Percentiles rank a stretch among this genome's conserved stretches.
Evolutionary conservation across 2,113 vertebrate genomes (phyloP).

Genomic region (Stigmatopora nigra): DNA sequence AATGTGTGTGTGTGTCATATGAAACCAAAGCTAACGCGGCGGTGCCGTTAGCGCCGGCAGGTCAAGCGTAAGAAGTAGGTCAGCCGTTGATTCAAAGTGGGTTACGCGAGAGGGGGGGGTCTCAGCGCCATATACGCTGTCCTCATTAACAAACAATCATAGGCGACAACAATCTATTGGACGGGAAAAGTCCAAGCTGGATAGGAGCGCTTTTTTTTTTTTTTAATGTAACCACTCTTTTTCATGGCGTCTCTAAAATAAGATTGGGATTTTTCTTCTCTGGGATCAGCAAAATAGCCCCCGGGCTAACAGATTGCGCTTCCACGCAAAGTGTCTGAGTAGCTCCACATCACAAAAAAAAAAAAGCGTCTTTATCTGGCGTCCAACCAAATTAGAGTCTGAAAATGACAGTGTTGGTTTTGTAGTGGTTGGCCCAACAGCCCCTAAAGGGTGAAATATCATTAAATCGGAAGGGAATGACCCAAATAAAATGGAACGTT

Average conservation of each 20-base stretch:
- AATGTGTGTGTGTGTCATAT: neutral
- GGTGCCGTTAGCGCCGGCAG: conserved; percentile 23
- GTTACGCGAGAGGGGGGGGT: conserved; percentile 20
- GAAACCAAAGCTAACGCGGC: conserved; percentile 8
- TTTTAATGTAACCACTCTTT: neutral
- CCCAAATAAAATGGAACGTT: neutral
- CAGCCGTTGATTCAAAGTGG: conserved; percentile 50
- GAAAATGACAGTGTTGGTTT: neutral
- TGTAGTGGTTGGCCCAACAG: neutral
- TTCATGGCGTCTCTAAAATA: neutral
- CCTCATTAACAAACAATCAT: conserved; percentile 47
- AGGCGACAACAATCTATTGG: conserved; percentile 28
- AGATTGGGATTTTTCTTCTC: conserved; percentile 5
- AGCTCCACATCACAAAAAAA: neutral
- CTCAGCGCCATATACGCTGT: conserved; percentile 24
- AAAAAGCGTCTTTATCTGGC: neutral
- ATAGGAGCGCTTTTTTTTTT: neutral
- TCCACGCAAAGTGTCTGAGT: neutral
- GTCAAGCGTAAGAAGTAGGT: conserved; percentile 59
- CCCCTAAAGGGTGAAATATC: neutral
- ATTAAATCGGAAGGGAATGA: neutral
- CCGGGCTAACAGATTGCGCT: conserved; percentile 1
- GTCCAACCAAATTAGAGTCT: neutral
- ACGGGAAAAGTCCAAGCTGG: conserved; percentile 6
- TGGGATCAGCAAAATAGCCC: conserved; percentile 5